Evolutionary conservation across 1,140 invertebrate genomes (phyloP).

Genomic region (Lordiphosa stackelbergi): DNA sequence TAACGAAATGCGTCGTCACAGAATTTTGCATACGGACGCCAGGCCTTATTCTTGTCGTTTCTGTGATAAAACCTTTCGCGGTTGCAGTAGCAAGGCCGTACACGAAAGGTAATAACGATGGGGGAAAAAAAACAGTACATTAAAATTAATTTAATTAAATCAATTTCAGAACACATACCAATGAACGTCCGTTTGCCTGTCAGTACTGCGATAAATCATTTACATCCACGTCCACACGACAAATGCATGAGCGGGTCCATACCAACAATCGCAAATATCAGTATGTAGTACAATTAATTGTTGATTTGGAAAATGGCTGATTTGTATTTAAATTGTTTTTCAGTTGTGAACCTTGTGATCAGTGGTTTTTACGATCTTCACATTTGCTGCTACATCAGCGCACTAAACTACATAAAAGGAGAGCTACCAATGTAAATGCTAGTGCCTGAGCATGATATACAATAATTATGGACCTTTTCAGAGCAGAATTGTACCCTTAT

Average conservation of each 20-base stretch:
- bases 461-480: too few species aligned
- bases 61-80: conserved; percentile 52
- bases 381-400: conserved; percentile 37
- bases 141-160: not conserved
- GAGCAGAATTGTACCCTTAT: too few species aligned
- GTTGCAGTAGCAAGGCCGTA: conserved; percentile 47
- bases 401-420: conserved; percentile 38
- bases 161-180: conserved; percentile 80
- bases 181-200: conserved; percentile 85
- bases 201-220: conserved; percentile 84
- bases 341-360: conserved; percentile 48
- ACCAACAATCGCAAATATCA: conserved; percentile 39
- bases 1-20: conserved; percentile 50
- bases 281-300: conserved; percentile 20
- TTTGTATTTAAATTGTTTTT: conserved; percentile 3
- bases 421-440: not conserved
- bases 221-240: conserved; percentile 74
- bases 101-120: conserved; percentile 35
- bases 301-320: not conserved
- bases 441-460: not conserved
- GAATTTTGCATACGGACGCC: conserved; percentile 45
- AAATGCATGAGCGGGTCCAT: conserved; percentile 44
- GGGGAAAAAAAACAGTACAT: too few species aligned
- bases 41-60: conserved; percentile 45
- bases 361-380: conserved; percentile 43